Base-by-base conservation (phyloP, 2,888 invertebrate genomes). In the Lycaena phlaeas region DNA sequence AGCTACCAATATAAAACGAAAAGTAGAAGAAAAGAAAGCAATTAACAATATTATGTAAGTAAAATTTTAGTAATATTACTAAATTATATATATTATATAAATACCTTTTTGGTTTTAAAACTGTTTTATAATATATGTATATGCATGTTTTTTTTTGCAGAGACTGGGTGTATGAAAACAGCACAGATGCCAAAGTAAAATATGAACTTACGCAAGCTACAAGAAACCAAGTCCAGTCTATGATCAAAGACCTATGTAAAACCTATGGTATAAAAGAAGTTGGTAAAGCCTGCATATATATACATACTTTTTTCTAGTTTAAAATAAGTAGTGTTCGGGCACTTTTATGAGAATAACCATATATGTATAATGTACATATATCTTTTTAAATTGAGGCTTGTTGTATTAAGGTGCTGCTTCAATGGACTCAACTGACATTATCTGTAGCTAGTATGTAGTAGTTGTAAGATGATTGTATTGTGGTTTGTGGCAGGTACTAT, bases 141-240 rank as follows among this genome's bases (percentile, higher is more conserved):
- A n/a, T 14, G 29, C 14, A 42, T 41, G 75, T 78, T 2, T 22
- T 41, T 75, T 78, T 2, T 22, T 22, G 11, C 65, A 91, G 89
- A 50, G 86, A 87, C 38, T 97, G 96, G 92, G 73, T 96, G 42
- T 75, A 82, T 39, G 89, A 88, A 49, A 92, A 96, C 62, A 87
- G 89, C 49, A 75, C 77, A 12, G 79, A 85, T 52, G 95, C 94
- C 0, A 87, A 88, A 54, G 72, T 87, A 49, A 88, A 92, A 74
- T 76, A 89, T 61, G 86, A 89, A 61, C 85, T 89, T 38, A 87
- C 89, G 56, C 68, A 85, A 63, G 88, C 92, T 29, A 84, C 91
- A 3, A 86, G 92, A 52, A 88, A 90, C 36, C 96, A 97, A 81
- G 92, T 95, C 7, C 75, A 87, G 40, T 86, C 87, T 43, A 71